phyloP scores from a whole-genome alignment of 2,888 invertebrate genomes.

The Carterocephalus palaemon region DNA sequence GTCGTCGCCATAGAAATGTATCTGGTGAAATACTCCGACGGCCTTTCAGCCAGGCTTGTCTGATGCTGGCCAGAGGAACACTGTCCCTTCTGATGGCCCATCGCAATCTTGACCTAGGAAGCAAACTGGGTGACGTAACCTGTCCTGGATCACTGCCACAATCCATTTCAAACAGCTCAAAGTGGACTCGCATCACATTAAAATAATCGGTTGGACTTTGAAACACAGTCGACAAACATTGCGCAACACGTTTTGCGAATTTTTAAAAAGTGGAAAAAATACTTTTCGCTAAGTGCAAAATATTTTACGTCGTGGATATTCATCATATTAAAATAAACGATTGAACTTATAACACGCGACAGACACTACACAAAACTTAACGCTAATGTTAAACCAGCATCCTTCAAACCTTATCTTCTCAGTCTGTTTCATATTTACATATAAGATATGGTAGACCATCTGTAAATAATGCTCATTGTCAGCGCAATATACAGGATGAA shows the following conservation, averaged over 20 bases:
- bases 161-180: slow-evolving; percentile 6
- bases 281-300: no score
- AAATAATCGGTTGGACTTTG: no score
- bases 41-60: slow-evolving; percentile 56
- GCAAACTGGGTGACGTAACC: not conserved
- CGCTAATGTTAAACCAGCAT: slow-evolving; percentile 20
- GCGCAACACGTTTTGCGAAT: no score
- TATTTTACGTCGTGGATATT: no score
- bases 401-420: slow-evolving; percentile 27
- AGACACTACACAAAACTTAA: slow-evolving; percentile 9
- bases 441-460: slow-evolving; percentile 35
- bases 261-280: no score
- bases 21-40: slow-evolving; percentile 53
- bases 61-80: slow-evolving; percentile 56
- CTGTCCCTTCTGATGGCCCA: slow-evolving; percentile 65
- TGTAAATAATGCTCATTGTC: slow-evolving; percentile 34
- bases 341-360: not conserved
- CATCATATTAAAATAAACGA: not conserved
- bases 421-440: slow-evolving; percentile 36
- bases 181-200: slow-evolving; percentile 5
- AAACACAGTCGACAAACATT: no score
- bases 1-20: slow-evolving; percentile 49
- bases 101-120: slow-evolving; percentile 16
- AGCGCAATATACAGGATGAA: slow-evolving; percentile 1
- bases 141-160: slow-evolving; percentile 3